phyloP scores from a whole-genome alignment of 35 echinoderm and acorn worm genomes.

The Nesometra sesokonis region DNA sequence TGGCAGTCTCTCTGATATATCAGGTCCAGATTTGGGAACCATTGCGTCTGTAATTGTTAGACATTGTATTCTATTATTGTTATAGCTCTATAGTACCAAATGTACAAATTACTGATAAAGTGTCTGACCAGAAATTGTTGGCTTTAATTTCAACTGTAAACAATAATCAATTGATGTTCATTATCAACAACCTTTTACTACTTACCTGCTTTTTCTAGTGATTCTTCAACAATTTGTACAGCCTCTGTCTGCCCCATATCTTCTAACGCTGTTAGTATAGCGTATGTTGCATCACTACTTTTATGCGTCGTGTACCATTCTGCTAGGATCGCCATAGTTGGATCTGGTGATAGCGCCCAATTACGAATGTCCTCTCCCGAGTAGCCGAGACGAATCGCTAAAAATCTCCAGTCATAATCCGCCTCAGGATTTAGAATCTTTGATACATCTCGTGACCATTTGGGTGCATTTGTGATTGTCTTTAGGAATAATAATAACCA shows the following conservation, averaged over 20 bases:
- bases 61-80: too few species aligned
- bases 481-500: slow-evolving; percentile 12
- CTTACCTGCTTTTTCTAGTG: slow-evolving; percentile 75
- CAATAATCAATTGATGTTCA: too few species aligned
- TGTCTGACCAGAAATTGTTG: too few species aligned
- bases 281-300: slow-evolving; percentile 93
- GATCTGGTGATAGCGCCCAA: slow-evolving; percentile 90
- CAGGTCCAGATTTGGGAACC: slow-evolving; percentile 41
- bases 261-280: slow-evolving; percentile 71
- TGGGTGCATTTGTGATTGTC: slow-evolving; percentile 88
- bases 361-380: slow-evolving; percentile 86
- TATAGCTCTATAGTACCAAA: too few species aligned
- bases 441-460: slow-evolving; percentile 86
- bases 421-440: slow-evolving; percentile 82
- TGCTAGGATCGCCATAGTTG: slow-evolving; percentile 79
- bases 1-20: slow-evolving; percentile 40
- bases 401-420: slow-evolving; percentile 80
- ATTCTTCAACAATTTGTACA: slow-evolving; percentile 60
- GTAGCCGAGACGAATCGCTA: slow-evolving; percentile 76
- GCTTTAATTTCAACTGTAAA: too few species aligned
- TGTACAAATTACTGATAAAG: too few species aligned
- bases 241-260: slow-evolving; percentile 89
- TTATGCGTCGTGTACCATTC: slow-evolving; percentile 99
- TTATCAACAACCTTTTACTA: too few species aligned
- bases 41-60: slow-evolving; percentile 57